Base-by-base conservation (phyloP, 2,113 vertebrate genomes). In the Pelusios castaneus region DNA sequence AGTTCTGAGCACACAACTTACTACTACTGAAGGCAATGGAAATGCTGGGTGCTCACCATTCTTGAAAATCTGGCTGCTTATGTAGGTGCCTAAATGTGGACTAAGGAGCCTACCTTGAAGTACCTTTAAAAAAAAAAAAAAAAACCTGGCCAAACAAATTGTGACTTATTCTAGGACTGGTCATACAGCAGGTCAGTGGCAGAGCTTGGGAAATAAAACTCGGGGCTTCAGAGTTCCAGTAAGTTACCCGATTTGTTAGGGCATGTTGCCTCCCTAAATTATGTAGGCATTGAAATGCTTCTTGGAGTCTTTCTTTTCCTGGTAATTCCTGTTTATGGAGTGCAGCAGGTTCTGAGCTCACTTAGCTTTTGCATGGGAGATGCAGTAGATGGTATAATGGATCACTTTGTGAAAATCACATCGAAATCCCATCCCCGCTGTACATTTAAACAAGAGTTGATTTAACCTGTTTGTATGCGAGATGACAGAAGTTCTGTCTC, bases 11-110 rank as follows among this genome's bases (percentile, higher is more conserved):
- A 1, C 58, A 25, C 22, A 0, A 54, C n/a, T 67, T 25, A 29
- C 0, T 3, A 24, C 43, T 0, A 1, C 45, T 63, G 5, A 1
- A 0, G 11, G 11, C 13, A 5, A 3, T 29, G 41, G 3, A 0
- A 2, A 34, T 19, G 63, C 34, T 21, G 34, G 17, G 63, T n/a
- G 63, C 17, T 21, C 34, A 21, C 4, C 34, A 34, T 19, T 67
- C 63, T n/a, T 16, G 31, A n/a, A 67, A 67, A 14, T 21, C 63
- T n/a, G 63, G 34, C 34, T 67, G 63, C 34, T 19, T 21, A 58
- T 11, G 6, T 58, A n/a, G 63, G 63, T 67, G 34, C 34, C 17
- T n/a, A 67, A 19, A 67, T 67, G n/a, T n/a, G 34, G 63, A 67
- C 9, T 67, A 21, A 21, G 34, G 17, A 67, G 17, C 63, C 17